Evolutionary conservation across 1,140 invertebrate genomes (phyloP), one percentile per base, ranked within the genome.

Genomic region (Venturia canescens): DNA sequence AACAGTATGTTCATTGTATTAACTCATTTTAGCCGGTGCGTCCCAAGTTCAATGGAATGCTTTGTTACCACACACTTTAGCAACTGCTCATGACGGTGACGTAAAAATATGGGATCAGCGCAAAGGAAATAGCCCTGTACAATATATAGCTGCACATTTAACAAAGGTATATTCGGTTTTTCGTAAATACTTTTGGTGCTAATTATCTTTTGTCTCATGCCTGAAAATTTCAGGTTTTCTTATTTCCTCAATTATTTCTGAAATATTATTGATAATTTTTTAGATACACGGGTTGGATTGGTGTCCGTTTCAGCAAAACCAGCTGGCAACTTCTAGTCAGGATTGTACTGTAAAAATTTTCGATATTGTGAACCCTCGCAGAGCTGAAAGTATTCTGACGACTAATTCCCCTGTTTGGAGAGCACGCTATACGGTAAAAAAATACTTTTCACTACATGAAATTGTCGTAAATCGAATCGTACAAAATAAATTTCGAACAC

Each of bases 301-400:
- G 98, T 98, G 95, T 92, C 96, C 97, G 31, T 94, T 94, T 83
- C 94, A 95, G 85, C 97, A 98, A 92, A 96, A 96, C 86, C 96
- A 97, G 85, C 90, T 99, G 78, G 96, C 96, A n/a, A 98, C 97
- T 1, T 97, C 96, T 79, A 98, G 97, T 93, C 97, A 98, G 92
- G 98, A 99, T 92, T 96, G 96, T 82, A 97, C 97, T 63, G 97
- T 99, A 2, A 98, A 98, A 92, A 97, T 98, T 89, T 98, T 98
- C 93, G 97, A 98, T 90, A 96, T 97, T 13, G 96, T 94, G 57
- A 97, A 96, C 94, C 95, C 96, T 11, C 93, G 96, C 83, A 94
- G 95, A 86, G 94, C 96, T 13, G 97, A 98, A 88, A 96, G 94
- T 91, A 94, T 96, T 78, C 94, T 99, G 57, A 96, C 95, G 77